Percentiles rank a stretch among this genome's conserved stretches.
These are phyloP conservation scores for Stomatorhinus ivindoensis DNA, from an alignment of 2,113 vertebrate genomes.

Conservation along the genomic window DNA sequence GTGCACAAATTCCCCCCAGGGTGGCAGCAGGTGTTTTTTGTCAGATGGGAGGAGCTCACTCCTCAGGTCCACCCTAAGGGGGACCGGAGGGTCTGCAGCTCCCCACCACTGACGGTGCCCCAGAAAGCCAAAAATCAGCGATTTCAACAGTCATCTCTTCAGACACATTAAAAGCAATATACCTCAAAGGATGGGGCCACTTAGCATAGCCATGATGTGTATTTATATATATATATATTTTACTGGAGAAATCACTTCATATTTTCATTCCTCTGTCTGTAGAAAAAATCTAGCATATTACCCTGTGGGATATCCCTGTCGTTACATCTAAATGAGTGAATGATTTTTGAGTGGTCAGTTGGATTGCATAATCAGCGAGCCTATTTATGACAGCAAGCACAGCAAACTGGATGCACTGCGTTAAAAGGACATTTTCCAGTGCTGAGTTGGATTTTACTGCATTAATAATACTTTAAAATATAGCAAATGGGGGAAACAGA, in stretches of 20 bases:
- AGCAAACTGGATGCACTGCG: background rate
- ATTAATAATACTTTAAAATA: background rate
- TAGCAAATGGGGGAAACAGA: background rate
- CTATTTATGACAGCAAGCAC: background rate
- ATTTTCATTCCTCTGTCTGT: background rate
- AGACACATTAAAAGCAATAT: background rate
- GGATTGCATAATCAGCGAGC: background rate
- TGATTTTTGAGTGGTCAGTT: background rate
- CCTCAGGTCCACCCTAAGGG: background rate
- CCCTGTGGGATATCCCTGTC: background rate
- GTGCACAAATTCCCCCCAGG: background rate
- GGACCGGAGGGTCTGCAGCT: background rate
- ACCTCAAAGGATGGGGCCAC: background rate
- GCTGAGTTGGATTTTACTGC: background rate
- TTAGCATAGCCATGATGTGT: background rate
- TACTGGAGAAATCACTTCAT: background rate
- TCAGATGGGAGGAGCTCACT: background rate
- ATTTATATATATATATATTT: background rate
- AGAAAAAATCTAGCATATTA: conserved; percentile 8
- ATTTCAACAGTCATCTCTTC: background rate
- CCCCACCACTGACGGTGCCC: background rate
- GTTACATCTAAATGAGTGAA: background rate
- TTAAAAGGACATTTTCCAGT: background rate
- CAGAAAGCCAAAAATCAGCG: background rate
- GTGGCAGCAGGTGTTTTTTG: background rate